Base-by-base conservation (phyloP, 2,113 vertebrate genomes). In the Dasyprocta punctata region DNA sequence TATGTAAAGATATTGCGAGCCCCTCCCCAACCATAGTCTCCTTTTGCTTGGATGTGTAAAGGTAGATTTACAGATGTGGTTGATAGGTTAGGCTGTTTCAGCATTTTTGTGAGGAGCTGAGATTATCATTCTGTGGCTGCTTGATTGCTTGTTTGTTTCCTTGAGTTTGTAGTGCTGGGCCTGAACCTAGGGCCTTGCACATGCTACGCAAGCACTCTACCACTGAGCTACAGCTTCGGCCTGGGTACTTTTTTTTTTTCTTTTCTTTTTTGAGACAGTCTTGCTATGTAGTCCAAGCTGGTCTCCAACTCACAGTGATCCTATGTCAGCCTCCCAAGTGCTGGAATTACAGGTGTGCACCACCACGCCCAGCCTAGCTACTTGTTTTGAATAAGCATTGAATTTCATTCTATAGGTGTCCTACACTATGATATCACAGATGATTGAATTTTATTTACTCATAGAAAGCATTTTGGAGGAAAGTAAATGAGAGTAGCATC, bases 351-450 rank as follows among this genome's bases (percentile, higher is more conserved):
- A 47, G 69, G 69, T 5, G 9, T 26, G 22, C 24, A 38, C 69
- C 22, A 73, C n/a, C 38, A 24, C 3, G 20, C 38, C 38, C 26
- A 30, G 44, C 71, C 41, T 19, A 30, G 75, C 44, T 63, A 26
- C 77, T 95, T 95, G n/a, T 91, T 96, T 96, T 30, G 86, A 82
- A 61, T 63, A 83, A 89, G 65, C 4, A 82, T 84, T 91, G n/a
- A 77, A 24, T 93, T 95, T 95, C 49, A 84, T 83, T 96, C 92
- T 88, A 61, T 90, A 63, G 81, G 60, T 49, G 0, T 75, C 30
- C 36, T 78, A 49, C 36, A 65, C 20, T 33, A 17, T 71, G 63
- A 38, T 44, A 84, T 26, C 41, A 33, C 3, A 3, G 65, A 81
- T 86, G 49, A 77, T 69, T 96, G 63, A 92, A 8, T 82, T n/a